Base-by-base conservation (phyloP, 2,888 invertebrate genomes). In the Stenolophus ochropezus region DNA sequence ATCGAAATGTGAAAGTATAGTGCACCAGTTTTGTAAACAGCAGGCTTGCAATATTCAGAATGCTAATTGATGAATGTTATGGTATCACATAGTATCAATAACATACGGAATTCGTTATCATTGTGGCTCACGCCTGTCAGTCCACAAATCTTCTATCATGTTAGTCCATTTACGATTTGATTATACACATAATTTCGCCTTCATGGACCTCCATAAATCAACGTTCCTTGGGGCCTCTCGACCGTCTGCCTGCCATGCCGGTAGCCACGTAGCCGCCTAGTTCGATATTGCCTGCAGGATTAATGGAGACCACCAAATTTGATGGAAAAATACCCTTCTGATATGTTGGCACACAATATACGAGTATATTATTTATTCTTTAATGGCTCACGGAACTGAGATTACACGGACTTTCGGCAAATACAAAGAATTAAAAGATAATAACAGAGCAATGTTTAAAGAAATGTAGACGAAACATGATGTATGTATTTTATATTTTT, bases 161-260 rank as follows among this genome's bases (percentile, higher is more conserved):
- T 25, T 14, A 61, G 61, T 5, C 61, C 61, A 61, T 61, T 61
- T 61, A 23, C 23, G 16, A 25, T 61, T 61, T 23, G 61, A 61
- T 61, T 61, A 61, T 27, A 61, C 25, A 61, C 61, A 61, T 61
- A 61, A 14, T 61, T 61, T 61, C 27, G 14, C 61, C 27, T n/a
- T 61, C 25, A 14, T 27, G 16, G 25, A 61, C 27, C 61, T 25
- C 23, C 27, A 61, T 61, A 61, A 61, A 61, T 61, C 61, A 61
- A 61, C 20, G 56, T 56, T 56, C 56, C 56, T 56, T 56, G 20
- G 53, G 1, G 11, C 11, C 33, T 16, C 21, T n/a, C n/a, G n/a
- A n/a, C n/a, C 18, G 8, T 51, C 11, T 14, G 51, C 51, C 5
- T 8, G 1, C 4, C 51, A 18, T 56, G 8, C 21, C 20, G 56